Conservation (phyloP, 2,888 invertebrate species). For the Dryobota labecula region DNA sequence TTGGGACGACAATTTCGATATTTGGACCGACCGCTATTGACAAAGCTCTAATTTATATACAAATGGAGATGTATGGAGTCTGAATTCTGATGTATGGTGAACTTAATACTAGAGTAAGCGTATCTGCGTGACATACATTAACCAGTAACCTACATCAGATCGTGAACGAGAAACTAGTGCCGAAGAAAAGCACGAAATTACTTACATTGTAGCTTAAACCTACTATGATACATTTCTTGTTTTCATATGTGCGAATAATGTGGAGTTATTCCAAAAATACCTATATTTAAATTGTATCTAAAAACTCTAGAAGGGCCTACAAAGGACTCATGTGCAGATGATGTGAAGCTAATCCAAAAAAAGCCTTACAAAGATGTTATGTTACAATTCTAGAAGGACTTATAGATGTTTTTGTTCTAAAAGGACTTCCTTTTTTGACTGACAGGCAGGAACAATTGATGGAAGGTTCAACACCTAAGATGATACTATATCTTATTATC, state of each 20-base stretch:
- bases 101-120: conserved; percentile 31
- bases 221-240: not conserved
- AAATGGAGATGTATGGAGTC: not conserved
- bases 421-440: too few relatives aligned
- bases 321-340: too few relatives aligned
- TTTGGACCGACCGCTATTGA: not conserved
- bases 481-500: too few relatives aligned
- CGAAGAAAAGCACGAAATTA: not conserved
- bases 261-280: not conserved
- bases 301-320: too few relatives aligned
- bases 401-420: too few relatives aligned
- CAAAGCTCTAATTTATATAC: not conserved
- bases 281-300: too few relatives aligned
- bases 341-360: too few relatives aligned
- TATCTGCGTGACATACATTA: conserved; percentile 5
- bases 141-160: conserved; percentile 14
- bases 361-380: too few relatives aligned
- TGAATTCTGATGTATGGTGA: conserved; percentile 2
- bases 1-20: not conserved
- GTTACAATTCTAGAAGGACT: too few relatives aligned
- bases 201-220: not conserved
- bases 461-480: too few relatives aligned
- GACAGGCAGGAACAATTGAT: too few relatives aligned
- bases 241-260: not conserved
- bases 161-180: not conserved